Evolutionary conservation across 2,113 vertebrate species (phyloP).

Genomic region (Labrus mixtus): DNA sequence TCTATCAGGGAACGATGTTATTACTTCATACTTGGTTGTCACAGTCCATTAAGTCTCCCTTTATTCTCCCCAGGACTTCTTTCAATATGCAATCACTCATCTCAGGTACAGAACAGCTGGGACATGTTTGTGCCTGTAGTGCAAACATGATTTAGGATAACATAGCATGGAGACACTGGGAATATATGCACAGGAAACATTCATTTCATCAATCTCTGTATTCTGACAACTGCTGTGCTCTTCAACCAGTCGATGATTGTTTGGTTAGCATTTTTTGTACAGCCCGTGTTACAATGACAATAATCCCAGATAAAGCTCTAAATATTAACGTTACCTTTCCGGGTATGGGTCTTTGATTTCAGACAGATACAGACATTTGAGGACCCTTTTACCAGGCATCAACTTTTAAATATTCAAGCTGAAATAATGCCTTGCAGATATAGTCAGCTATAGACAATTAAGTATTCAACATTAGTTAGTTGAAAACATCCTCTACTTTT

Average conservation of each 20-base stretch:
- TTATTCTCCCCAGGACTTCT: conserved; percentile 47
- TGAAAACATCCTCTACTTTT: no score
- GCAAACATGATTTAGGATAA: conserved; percentile 41
- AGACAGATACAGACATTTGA: no score
- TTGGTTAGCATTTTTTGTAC: background rate
- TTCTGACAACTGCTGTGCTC: background rate
- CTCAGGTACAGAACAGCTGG: conserved; percentile 52
- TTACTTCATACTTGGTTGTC: conserved; percentile 67
- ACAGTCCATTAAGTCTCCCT: conserved; percentile 62
- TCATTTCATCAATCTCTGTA: conserved; percentile 20
- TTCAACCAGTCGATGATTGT: background rate
- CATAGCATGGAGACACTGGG: background rate
- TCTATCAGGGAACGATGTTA: conserved; percentile 60
- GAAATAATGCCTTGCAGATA: background rate
- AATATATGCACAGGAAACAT: conserved; percentile 23
- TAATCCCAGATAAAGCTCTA: background rate
- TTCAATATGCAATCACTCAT: conserved; percentile 60
- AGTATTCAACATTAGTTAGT: background rate
- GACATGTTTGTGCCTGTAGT: conserved; percentile 29
- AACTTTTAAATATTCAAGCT: background rate
- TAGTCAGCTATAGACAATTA: background rate
- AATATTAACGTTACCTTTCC: background rate
- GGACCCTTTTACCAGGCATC: no score
- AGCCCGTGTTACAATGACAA: background rate
- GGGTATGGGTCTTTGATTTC: background rate